A percentile compares a stretch with the other conserved stretches of the same genome.
phyloP scores from a whole-genome alignment of 1,140 invertebrate species.

The Trichoplusia ni region DNA sequence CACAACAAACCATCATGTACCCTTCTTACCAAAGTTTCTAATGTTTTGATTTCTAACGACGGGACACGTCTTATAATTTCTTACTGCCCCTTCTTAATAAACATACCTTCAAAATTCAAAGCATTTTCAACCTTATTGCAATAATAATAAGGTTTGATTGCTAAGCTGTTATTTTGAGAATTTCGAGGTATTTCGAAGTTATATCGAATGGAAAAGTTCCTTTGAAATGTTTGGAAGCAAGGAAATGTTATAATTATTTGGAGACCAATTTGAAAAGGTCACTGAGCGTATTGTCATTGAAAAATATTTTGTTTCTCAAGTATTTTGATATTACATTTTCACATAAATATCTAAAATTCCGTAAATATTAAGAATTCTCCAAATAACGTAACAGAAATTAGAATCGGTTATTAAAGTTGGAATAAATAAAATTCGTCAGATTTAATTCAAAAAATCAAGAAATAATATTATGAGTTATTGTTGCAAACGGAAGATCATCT shows the following conservation, averaged over 20 bases:
- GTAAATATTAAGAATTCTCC: too few relatives aligned
- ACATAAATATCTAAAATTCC: too few relatives aligned
- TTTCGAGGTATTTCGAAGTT: conserved; percentile 44
- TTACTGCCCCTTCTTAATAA: conserved; percentile 37
- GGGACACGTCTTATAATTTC: conserved; percentile 65
- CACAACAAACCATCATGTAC: conserved; percentile 14
- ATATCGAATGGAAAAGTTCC: conserved; percentile 47
- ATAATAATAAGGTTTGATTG: conserved; percentile 5
- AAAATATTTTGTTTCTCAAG: too few relatives aligned
- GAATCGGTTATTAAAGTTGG: too few relatives aligned
- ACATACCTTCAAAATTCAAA: background rate
- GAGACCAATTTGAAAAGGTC: too few relatives aligned
- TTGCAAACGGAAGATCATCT: too few relatives aligned
- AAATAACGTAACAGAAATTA: too few relatives aligned
- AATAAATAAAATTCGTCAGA: too few relatives aligned
- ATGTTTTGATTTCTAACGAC: conserved; percentile 69
- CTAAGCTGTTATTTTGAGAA: conserved; percentile 10
- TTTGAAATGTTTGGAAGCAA: conserved; percentile 31
- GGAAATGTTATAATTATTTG: conserved; percentile 43
- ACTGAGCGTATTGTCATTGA: too few relatives aligned
- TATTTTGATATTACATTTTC: too few relatives aligned
- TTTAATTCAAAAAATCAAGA: too few relatives aligned
- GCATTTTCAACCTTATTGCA: conserved; percentile 33
- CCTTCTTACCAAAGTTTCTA: conserved; percentile 53
- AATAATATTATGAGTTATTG: too few relatives aligned